A percentile compares a stretch with the other conserved stretches of the same genome.
Conservation (phyloP, 2,797 vertebrate genomes). For the Vipera latastei region DNA sequence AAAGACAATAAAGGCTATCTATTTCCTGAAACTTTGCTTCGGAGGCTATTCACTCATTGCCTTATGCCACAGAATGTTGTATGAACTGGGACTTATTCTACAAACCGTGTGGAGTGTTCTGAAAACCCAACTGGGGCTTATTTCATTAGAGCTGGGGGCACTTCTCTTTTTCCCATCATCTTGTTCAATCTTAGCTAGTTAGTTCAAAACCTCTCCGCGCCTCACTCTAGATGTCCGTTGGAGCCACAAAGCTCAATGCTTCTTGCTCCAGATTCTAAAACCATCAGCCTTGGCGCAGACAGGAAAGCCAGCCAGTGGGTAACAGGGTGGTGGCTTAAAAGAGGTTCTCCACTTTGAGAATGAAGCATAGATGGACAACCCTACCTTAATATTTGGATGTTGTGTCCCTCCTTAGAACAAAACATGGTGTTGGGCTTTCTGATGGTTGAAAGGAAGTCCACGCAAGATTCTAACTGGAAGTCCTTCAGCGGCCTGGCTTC, state of each 20-base stretch:
- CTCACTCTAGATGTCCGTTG: background rate
- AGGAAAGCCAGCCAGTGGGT: background rate
- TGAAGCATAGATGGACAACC: background rate
- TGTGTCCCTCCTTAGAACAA: constrained; percentile 58
- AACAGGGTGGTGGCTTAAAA: background rate
- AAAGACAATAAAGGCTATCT: no score
- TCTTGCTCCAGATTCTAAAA: background rate
- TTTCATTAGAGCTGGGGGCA: no score
- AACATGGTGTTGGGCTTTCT: constrained; percentile 45
- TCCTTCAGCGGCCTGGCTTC: constrained; percentile 46
- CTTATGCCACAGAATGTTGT: no score
- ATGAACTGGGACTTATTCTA: no score
- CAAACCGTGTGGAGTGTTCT: no score
- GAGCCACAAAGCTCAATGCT: background rate
- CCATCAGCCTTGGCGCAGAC: background rate
- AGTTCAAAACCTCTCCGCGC: background rate
- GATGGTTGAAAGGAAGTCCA: constrained; percentile 48
- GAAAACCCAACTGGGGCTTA: no score
- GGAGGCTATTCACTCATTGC: no score
- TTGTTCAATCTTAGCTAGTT: background rate
- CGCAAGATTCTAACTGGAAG: constrained; percentile 40
- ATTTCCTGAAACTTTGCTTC: no score
- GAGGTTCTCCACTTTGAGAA: background rate
- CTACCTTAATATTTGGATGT: constrained; percentile 52
- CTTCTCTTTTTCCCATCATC: background rate